A percentile compares a stretch with the other conserved stretches of the same genome.
These are phyloP conservation scores for Bhutanitis thaidina DNA, from an alignment of 2,888 invertebrate genomes.

Conservation along the genomic window DNA sequence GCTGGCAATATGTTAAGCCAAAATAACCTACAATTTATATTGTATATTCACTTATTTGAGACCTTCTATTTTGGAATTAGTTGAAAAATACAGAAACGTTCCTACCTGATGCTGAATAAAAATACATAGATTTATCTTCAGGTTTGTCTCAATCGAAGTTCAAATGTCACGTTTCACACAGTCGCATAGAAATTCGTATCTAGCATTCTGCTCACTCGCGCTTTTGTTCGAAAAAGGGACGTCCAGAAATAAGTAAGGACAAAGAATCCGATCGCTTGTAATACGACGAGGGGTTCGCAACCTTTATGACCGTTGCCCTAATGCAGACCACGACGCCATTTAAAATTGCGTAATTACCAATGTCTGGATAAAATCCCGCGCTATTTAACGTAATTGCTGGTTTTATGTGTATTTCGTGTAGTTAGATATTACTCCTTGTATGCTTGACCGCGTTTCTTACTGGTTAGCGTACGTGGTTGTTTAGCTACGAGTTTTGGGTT, in stretches of 20 bases:
- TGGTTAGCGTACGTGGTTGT: no score
- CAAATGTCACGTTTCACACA: neutral
- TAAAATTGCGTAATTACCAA: slow-evolving; percentile 15
- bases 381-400: slow-evolving; percentile 4
- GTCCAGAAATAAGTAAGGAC: slow-evolving; percentile 13
- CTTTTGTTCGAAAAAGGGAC: slow-evolving; percentile 9
- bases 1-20: no score
- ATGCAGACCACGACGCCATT: slow-evolving; percentile 10
- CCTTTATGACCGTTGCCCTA: slow-evolving; percentile 10
- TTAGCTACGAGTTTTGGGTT: no score
- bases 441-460: no score
- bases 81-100: no score
- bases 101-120: no score
- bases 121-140: no score
- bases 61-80: no score
- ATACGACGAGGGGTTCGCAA: slow-evolving; percentile 15
- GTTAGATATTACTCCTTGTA: no score
- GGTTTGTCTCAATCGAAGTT: no score
- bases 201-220: slow-evolving; percentile 1
- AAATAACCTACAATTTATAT: no score
- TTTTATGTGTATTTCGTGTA: neutral
- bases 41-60: no score
- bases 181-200: neutral
- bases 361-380: slow-evolving; percentile 7
- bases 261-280: slow-evolving; percentile 12